phyloP scores from a whole-genome alignment of 2,797 vertebrate species.

The Cygnus olor region DNA sequence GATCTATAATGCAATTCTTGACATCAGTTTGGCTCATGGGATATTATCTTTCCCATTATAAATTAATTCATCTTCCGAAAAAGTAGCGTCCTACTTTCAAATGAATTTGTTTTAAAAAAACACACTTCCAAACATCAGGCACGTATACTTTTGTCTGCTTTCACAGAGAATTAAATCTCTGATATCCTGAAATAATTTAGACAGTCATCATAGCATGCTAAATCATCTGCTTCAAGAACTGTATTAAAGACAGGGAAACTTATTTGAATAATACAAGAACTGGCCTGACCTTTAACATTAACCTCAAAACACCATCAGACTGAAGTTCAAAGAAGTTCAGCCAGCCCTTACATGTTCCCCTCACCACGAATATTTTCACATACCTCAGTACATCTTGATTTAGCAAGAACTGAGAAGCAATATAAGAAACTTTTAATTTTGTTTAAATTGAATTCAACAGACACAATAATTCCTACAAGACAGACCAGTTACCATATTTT shows the following conservation, averaged over 20 bases:
- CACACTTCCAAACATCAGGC: background rate
- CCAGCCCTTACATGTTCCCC: background rate
- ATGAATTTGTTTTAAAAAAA: background rate
- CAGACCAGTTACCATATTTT: background rate
- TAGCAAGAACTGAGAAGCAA: background rate
- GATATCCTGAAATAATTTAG: constrained; percentile 14
- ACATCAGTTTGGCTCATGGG: constrained; percentile 17
- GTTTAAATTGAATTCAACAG: background rate
- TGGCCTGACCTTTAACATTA: background rate
- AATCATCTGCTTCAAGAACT: background rate
- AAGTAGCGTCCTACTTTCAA: constrained; percentile 12
- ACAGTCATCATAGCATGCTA: background rate
- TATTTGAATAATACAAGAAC: background rate
- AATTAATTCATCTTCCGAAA: constrained; percentile 27
- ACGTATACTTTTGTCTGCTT: background rate
- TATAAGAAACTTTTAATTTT: background rate
- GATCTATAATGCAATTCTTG: constrained; percentile 24
- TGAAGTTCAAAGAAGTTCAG: constrained; percentile 15
- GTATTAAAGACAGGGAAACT: background rate
- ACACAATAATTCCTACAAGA: background rate
- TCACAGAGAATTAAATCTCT: background rate
- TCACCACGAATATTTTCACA: constrained; percentile 5
- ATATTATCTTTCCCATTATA: constrained; percentile 39
- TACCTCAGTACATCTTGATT: background rate
- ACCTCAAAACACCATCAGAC: background rate